Evolutionary conservation across 2,888 invertebrate species (phyloP).

Genomic region (Leptodirus hochenwartii): DNA sequence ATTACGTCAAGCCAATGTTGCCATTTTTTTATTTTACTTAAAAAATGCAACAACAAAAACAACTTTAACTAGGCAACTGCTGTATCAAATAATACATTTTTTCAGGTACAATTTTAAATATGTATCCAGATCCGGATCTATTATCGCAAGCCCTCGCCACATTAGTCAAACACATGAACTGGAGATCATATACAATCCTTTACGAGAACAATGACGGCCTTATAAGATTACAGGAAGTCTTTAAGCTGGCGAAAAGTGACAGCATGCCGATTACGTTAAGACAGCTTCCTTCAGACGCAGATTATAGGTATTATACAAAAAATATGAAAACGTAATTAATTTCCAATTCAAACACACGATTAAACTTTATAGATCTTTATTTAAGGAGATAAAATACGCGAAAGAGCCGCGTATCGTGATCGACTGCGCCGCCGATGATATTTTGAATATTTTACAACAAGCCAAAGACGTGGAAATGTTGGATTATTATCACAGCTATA

Average conservation of each 20-base stretch:
- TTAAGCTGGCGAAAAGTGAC: constrained; percentile 46
- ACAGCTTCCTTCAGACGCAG: constrained; percentile 30
- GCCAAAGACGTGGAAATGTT: constrained; percentile 67
- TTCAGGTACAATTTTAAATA: constrained; percentile 38
- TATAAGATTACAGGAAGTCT: constrained; percentile 56
- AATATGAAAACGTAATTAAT: neutral
- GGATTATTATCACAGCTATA: constrained; percentile 45
- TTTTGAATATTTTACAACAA: constrained; percentile 38
- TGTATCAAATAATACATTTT: too few species aligned
- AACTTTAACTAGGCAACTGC: constrained; percentile 10
- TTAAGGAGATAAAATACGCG: constrained; percentile 59
- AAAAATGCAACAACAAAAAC: too few species aligned
- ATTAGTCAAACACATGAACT: constrained; percentile 48
- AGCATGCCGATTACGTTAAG: constrained; percentile 43
- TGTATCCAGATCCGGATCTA: constrained; percentile 49
- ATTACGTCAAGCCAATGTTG: constrained; percentile 2
- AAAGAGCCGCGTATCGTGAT: constrained; percentile 55
- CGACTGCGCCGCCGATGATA: constrained; percentile 50
- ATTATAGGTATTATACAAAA: constrained; percentile 15
- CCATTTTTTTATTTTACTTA: constrained; percentile 6
- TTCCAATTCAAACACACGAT: neutral
- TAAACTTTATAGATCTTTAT: constrained; percentile 34
- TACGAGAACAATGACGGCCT: constrained; percentile 64
- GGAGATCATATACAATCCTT: constrained; percentile 59
- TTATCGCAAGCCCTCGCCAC: constrained; percentile 47